Base-by-base conservation (phyloP, 1,140 invertebrate genomes). In the Zaprionus gabonicus region DNA sequence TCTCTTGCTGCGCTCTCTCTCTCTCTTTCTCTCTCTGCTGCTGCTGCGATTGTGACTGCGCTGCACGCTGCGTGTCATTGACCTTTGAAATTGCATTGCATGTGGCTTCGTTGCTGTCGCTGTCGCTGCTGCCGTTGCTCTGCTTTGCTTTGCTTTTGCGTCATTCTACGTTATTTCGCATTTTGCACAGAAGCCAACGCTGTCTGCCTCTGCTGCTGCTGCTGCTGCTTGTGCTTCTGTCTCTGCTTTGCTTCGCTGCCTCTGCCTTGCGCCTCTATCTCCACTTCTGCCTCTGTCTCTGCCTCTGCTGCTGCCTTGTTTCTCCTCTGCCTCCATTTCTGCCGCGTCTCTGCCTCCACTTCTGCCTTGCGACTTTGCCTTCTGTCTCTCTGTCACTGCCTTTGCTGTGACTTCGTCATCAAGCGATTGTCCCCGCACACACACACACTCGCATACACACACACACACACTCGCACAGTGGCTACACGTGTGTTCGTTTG, bases 31-130 rank as follows among this genome's bases (percentile, higher is more conserved):
- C n/a, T 27, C 28, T 51, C 46, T 56, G 46, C 46, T 38, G 34
- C 25, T 44, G 65, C 79, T 27, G 13, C 60, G 25, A 34, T 38
- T 59, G 72, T n/a, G 81, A 64, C 64, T 65, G 59, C 38, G 78
- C 81, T 81, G 85, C 78, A 76, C 63, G 88, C 73, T 77, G 77
- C 73, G 91, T 91, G 90, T 91, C 90, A 91, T 91, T 91, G 90
- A 91, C 90, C 90, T 91, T 91, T 91, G 85, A 82, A 91, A 91
- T 91, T 91, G 90, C 80, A 82, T 82, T 79, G 78, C 86, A 88
- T 91, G 75, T 90, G 80, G 73, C 81, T 63, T 69, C 71, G 82
- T 60, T 78, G 74, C 15, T 87, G 79, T 86, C 38, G 76, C 34
- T 57, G 59, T 53, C 68, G 73, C 41, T 53, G 76, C 28, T 28